phyloP scores from a whole-genome alignment of 2,113 vertebrate genomes.

The Colius striatus region DNA sequence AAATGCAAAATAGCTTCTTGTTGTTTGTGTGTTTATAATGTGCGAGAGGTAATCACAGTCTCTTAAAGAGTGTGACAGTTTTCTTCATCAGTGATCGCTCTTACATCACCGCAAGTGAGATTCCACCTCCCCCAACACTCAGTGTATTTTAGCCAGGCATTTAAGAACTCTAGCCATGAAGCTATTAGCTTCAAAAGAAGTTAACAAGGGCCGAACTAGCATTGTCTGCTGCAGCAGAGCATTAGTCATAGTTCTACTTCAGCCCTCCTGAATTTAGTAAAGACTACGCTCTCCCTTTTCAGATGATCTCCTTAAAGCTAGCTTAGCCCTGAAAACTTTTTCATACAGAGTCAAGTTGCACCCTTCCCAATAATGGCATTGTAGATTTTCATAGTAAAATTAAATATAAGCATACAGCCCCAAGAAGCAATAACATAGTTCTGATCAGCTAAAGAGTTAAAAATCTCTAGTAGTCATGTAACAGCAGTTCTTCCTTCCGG shows the following conservation, averaged over 20 bases:
- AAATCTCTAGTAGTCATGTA: neutral
- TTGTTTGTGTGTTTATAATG: rapidly evolving
- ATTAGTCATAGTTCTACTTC: neutral
- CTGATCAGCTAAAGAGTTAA: neutral
- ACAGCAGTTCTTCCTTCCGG: neutral
- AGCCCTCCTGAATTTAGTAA: neutral
- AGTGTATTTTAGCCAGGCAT: neutral
- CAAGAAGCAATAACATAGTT: neutral
- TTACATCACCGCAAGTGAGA: neutral
- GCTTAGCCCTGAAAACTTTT: neutral
- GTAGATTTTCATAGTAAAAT: neutral
- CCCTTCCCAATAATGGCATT: neutral
- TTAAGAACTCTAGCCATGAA: neutral
- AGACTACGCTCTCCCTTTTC: neutral
- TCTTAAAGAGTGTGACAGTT: neutral
- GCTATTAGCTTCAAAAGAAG: neutral
- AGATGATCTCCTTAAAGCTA: neutral
- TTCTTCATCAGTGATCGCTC: neutral
- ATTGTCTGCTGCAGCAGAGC: neutral
- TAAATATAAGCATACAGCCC: neutral
- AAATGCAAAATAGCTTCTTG: neutral
- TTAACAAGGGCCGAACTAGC: neutral
- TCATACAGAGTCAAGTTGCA: neutral
- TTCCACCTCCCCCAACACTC: neutral
- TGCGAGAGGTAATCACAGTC: neutral